phyloP scores from a whole-genome alignment of 2,888 invertebrate genomes.

The Ectemnius cavifrons region DNA sequence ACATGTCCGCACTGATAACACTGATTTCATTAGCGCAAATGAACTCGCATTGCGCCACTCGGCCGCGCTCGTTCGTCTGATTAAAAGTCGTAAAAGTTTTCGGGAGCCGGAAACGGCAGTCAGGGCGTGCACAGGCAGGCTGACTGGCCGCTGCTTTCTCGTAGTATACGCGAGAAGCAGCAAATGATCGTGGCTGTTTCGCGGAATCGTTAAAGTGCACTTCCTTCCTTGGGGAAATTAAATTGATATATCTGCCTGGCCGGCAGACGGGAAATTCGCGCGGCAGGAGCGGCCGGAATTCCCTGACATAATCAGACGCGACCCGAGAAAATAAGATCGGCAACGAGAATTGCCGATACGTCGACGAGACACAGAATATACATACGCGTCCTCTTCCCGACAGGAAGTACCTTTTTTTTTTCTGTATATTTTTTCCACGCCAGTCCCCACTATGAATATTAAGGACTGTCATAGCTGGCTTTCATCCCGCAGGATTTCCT shows the following conservation, averaged over 20 bases:
- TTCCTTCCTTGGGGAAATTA: slow-evolving; percentile 36
- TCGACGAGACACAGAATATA: not conserved
- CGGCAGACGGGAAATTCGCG: not conserved
- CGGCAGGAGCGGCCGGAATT: not conserved
- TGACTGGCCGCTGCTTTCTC: slow-evolving; percentile 1
- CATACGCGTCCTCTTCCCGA: not conserved
- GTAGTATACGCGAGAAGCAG: slow-evolving; percentile 20
- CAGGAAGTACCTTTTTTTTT: not conserved
- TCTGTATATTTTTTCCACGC: not conserved
- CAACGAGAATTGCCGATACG: not conserved
- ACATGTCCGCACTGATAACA: slow-evolving; percentile 68
- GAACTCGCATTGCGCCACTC: slow-evolving; percentile 71
- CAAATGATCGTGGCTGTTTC: slow-evolving; percentile 29
- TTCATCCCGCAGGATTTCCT: not conserved
- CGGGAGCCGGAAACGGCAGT: slow-evolving; percentile 19
- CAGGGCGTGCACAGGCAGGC: not conserved
- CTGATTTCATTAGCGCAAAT: slow-evolving; percentile 77
- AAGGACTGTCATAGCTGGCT: too few species aligned
- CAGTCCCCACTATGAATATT: too few species aligned
- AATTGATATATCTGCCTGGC: slow-evolving; percentile 26
- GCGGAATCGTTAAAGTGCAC: slow-evolving; percentile 26
- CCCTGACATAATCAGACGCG: slow-evolving; percentile 8
- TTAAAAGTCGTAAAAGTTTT: slow-evolving; percentile 76
- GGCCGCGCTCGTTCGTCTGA: slow-evolving; percentile 67
- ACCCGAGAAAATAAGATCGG: not conserved